Evolutionary conservation across 92 coral and sea anemone species (phyloP).

Genomic region (Zoanthus gigantus): DNA sequence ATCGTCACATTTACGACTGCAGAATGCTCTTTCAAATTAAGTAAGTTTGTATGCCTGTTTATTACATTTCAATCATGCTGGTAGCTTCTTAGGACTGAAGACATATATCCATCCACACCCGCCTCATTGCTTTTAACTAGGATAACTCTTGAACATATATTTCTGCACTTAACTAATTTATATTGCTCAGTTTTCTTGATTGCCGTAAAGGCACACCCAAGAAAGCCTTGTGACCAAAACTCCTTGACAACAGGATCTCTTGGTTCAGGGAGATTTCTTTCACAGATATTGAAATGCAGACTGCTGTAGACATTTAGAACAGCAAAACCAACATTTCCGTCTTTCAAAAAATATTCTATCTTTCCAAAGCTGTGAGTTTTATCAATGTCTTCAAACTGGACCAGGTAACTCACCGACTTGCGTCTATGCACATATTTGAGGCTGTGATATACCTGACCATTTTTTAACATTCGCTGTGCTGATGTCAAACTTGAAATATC

Average conservation of each 20-base stretch:
- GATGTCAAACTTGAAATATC: constrained; percentile 41
- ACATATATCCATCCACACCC: constrained; percentile 71
- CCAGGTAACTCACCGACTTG: constrained; percentile 69
- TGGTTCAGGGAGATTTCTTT: constrained; percentile 52
- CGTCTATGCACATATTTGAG: constrained; percentile 53
- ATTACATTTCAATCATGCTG: constrained; percentile 70
- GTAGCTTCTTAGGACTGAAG: constrained; percentile 67
- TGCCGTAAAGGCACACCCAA: constrained; percentile 51
- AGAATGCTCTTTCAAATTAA: constrained; percentile 15
- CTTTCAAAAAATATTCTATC: constrained; percentile 64
- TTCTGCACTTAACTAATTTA: constrained; percentile 44
- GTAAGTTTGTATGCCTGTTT: constrained; percentile 25
- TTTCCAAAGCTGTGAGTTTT: constrained; percentile 54
- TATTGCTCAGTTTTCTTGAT: constrained; percentile 56
- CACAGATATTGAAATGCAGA: constrained; percentile 60
- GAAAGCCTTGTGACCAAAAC: constrained; percentile 52
- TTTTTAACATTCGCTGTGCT: constrained; percentile 63
- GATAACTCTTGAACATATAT: constrained; percentile 54
- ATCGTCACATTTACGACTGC: background rate
- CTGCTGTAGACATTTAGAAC: constrained; percentile 51
- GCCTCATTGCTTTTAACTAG: constrained; percentile 60
- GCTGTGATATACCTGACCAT: constrained; percentile 70
- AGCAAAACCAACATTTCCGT: constrained; percentile 58
- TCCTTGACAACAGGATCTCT: constrained; percentile 41
- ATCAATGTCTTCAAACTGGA: constrained; percentile 39